Conservation (phyloP, 2,888 invertebrate genomes). For the Drosophila merina region DNA sequence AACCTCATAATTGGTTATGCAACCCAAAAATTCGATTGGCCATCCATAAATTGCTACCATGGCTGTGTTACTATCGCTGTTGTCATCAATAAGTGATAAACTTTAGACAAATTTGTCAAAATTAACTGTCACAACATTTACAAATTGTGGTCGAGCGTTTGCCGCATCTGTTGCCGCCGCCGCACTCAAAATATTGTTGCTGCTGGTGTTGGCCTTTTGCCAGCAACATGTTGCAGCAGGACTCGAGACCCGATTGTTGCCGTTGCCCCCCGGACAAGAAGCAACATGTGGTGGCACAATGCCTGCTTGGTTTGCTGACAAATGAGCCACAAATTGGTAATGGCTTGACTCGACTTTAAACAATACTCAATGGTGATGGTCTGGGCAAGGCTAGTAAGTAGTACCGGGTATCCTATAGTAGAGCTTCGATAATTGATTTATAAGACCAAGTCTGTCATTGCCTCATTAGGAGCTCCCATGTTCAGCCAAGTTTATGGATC, state of each 20-base stretch:
- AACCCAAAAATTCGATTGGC: conserved; percentile 60
- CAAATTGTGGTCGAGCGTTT: conserved; percentile 54
- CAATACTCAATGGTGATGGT: too few species aligned
- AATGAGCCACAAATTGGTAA: conserved; percentile 18
- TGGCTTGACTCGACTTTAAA: not conserved
- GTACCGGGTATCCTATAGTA: not conserved
- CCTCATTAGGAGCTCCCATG: conserved; percentile 10
- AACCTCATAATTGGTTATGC: conserved; percentile 77
- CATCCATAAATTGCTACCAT: conserved; percentile 22
- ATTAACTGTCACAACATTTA: conserved; percentile 67
- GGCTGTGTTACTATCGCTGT: conserved; percentile 21
- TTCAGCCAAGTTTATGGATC: conserved; percentile 14
- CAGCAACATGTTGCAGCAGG: conserved; percentile 26
- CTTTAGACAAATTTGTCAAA: conserved; percentile 71
- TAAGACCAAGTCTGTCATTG: not conserved
- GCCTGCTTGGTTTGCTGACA: conserved; percentile 20
- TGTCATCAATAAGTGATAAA: conserved; percentile 71
- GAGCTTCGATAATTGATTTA: not conserved
- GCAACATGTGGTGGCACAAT: conserved; percentile 36
- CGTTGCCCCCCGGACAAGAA: not conserved
- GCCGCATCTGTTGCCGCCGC: conserved; percentile 9
- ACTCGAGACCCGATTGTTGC: conserved; percentile 1
- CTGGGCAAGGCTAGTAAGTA: not conserved
- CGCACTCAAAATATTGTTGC: conserved; percentile 12
- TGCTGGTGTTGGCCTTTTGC: conserved; percentile 12